These are phyloP conservation scores for Unio delphinus DNA, from an alignment of 2,888 invertebrate genomes.

Conservation along the genomic window DNA sequence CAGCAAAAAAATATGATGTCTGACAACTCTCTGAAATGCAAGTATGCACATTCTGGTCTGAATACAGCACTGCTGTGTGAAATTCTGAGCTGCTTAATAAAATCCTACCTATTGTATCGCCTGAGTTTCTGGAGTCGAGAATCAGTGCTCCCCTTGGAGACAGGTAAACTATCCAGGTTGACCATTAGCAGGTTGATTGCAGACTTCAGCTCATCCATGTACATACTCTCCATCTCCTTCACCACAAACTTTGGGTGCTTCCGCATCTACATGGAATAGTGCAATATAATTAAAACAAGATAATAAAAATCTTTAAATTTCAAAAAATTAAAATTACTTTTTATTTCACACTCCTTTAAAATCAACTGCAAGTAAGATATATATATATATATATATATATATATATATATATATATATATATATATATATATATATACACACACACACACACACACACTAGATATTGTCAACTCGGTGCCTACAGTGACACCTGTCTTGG, in stretches of 20 bases:
- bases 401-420: too few relatives aligned
- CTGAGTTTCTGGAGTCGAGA: conserved; percentile 97
- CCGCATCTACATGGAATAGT: conserved; percentile 51
- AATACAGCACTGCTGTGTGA: too few relatives aligned
- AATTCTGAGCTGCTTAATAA: background rate
- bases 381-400: too few relatives aligned
- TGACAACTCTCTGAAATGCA: too few relatives aligned
- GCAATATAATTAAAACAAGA: background rate
- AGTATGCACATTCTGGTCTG: too few relatives aligned
- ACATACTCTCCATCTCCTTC: conserved; percentile 99
- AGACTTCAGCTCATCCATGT: conserved; percentile 97
- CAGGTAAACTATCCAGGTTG: conserved; percentile 98
- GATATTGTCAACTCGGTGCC: background rate
- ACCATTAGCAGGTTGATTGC: conserved; percentile 98
- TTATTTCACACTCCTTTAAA: background rate
- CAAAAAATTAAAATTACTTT: too few relatives aligned
- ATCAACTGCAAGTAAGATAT: too few relatives aligned
- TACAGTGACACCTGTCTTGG: too few relatives aligned
- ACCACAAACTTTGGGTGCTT: conserved; percentile 93
- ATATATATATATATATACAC: too few relatives aligned
- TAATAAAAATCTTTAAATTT: background rate
- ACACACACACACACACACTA: too few relatives aligned
- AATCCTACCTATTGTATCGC: conserved; percentile 93
- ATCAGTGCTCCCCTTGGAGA: conserved; percentile 97
- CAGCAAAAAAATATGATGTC: too few relatives aligned